Evolutionary conservation across 1,140 invertebrate species (phyloP), one percentile per base, ranked within the genome.

Genomic region (Drosophila kanapiae): DNA sequence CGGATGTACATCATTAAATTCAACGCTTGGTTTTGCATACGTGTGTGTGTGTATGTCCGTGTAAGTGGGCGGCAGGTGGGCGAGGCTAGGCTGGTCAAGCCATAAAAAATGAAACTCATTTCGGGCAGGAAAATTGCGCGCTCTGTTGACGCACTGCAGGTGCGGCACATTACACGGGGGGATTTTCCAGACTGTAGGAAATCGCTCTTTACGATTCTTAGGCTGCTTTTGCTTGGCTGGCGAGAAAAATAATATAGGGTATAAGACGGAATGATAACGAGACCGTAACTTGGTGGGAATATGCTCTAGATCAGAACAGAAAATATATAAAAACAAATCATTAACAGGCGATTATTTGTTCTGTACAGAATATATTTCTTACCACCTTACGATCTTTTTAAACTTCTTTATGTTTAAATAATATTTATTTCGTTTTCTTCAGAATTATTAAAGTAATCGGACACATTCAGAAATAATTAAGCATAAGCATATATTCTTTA

Each of bases 141-240:
- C 79, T 61, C 48, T 53, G 64, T 75, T 83, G 83, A 87, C 79
- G 84, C 80, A 88, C 63, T 87, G 83, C 83, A 87, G 84, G 84
- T 88, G 80, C 77, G 64, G 76, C 53, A 67, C 84, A 80, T 88
- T 80, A 83, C 53, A 54, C 61, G 27, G 35, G 68, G 51, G 48
- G 75, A 64, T 76, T 77, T 79, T 60, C 38, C 48, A 9, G 6
- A 31, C 13, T 45, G 45, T 27, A 63, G 83, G 59, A 74, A 72
- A 63, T 63, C 57, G 57, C 42, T 65, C 72, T 80, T 87, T 77
- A 74, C 82, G 63, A 45, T 78, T 70, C 57, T 70, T 70, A 56
- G 48, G 75, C 64, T 38, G 42, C 53, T 57, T 60, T 58, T 78
- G 51, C 43, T 35, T 62, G 31, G 63, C 35, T 56, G 35, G 35